Conservation (phyloP, 1,140 invertebrate genomes). For the Drosophila setifemur region DNA sequence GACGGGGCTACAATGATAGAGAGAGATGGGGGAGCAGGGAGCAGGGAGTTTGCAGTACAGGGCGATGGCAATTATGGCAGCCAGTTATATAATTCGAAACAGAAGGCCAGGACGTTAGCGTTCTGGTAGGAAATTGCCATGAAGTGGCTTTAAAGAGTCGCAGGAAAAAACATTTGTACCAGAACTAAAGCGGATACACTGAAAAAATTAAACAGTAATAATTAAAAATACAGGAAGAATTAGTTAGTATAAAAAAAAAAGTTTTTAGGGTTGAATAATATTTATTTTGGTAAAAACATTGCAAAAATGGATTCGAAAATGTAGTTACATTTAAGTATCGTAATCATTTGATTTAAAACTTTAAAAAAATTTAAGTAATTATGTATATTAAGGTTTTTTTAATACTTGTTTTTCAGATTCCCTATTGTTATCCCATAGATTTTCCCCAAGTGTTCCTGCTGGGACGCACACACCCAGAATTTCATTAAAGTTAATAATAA, state of each 20-base stretch:
- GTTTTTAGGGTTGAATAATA: background rate
- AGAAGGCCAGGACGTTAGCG: conserved; percentile 31
- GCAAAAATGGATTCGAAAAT: too few relatives aligned
- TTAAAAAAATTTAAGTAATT: too few relatives aligned
- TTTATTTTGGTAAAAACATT: background rate
- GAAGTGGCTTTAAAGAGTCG: conserved; percentile 63
- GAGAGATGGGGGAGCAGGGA: background rate
- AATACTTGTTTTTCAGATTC: too few relatives aligned
- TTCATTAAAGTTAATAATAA: conserved; percentile 68
- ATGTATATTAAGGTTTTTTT: background rate
- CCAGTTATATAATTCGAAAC: conserved; percentile 43
- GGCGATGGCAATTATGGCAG: conserved; percentile 32
- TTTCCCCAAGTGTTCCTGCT: background rate
- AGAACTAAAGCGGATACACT: background rate
- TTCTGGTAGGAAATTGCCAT: conserved; percentile 27
- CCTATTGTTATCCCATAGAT: background rate
- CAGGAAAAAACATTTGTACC: conserved; percentile 6
- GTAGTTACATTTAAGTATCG: too few relatives aligned
- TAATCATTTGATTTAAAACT: too few relatives aligned
- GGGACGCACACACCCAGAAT: conserved; percentile 7
- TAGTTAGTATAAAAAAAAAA: too few relatives aligned
- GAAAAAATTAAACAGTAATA: too few relatives aligned
- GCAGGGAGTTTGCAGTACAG: conserved; percentile 3
- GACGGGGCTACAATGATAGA: background rate
- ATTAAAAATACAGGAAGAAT: too few relatives aligned